Percentiles rank a stretch among this genome's conserved stretches.
Evolutionary conservation across 2,888 invertebrate genomes (phyloP).

Genomic region (Drosophila fulvimacula): DNA sequence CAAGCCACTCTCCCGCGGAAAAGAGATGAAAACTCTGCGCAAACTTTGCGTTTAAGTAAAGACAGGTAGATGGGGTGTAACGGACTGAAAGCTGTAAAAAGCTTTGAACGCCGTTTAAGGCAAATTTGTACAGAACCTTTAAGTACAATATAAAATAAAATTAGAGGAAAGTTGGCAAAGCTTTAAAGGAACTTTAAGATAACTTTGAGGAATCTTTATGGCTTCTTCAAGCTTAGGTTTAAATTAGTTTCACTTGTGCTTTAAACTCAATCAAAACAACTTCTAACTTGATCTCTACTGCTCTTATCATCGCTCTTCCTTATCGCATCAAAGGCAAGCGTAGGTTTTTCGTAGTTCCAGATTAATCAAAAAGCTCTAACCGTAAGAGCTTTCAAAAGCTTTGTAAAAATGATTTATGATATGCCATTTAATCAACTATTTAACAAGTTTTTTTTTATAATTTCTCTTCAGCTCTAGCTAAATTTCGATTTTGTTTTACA

Average conservation of each 20-base stretch:
- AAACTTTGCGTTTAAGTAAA: slow-evolving; percentile 1
- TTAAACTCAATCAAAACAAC: not conserved
- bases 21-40: not conserved
- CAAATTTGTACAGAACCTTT: not conserved
- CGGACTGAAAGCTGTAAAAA: not conserved
- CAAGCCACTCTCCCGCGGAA: not conserved
- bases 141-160: too few relatives aligned
- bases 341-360: too few relatives aligned
- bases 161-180: too few relatives aligned
- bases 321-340: too few relatives aligned
- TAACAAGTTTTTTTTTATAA: not conserved
- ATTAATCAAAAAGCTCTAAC: too few relatives aligned
- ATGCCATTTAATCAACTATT: not conserved
- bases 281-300: too few relatives aligned
- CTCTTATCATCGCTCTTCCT: too few relatives aligned
- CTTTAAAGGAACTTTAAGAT: too few relatives aligned
- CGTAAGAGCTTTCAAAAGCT: not conserved
- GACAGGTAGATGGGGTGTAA: slow-evolving; percentile 4
- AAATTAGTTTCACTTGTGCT: not conserved
- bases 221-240: not conserved
- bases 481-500: not conserved
- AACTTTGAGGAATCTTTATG: not conserved
- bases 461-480: not conserved
- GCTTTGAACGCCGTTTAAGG: not conserved
- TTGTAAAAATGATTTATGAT: not conserved